Evolutionary conservation across 1,140 invertebrate genomes (phyloP), one percentile per base, ranked within the genome.

Genomic region (Oryctes rhinoceros): DNA sequence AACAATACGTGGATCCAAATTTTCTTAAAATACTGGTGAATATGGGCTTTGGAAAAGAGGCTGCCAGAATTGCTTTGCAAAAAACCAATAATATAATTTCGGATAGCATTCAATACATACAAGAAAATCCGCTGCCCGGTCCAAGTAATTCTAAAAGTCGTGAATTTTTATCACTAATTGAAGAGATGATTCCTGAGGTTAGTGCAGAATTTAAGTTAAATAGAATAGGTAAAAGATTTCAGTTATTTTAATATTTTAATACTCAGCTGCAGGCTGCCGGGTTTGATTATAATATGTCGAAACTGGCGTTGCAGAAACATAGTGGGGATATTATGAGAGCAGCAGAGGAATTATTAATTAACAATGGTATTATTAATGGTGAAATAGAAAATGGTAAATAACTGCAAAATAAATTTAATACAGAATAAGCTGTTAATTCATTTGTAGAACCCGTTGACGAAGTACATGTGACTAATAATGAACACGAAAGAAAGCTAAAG

Each of bases 81-180:
- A 89, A 90, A 80, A 87, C 90, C 15, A 92, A 95, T 83, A 95
- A 95, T 88, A 89, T 93, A 85, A 88, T 94, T 4, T 89, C 90
- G 1, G 86, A 89, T 53, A 93, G 94, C 30, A 88, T 95, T 59
- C 90, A 92, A 80, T 88, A 92, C 78, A 89, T 94, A 78, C 89
- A 91, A 84, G 91, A 92, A 75, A 88, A 91, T 80, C 91, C 91
- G 1, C 88, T 91, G 20, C 83, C 85, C 13, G 84, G 86, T 1
- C 83, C 84, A 11, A 86, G 85, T 80, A 80, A 80, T 48, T 84
- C 84, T 24, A 80, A 81, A 59, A 85, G 84, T 81, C 85, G 7
- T 6, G 86, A 83, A 37, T 82, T 90, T 88, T 81, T 88, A 47
- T 84, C 86, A 15, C 82, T 90, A 0, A 83, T 90, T 9, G 86